Evolutionary conservation across 1,140 invertebrate genomes (phyloP), one percentile per base, ranked within the genome.

Genomic region (Ectropis grisescens): DNA sequence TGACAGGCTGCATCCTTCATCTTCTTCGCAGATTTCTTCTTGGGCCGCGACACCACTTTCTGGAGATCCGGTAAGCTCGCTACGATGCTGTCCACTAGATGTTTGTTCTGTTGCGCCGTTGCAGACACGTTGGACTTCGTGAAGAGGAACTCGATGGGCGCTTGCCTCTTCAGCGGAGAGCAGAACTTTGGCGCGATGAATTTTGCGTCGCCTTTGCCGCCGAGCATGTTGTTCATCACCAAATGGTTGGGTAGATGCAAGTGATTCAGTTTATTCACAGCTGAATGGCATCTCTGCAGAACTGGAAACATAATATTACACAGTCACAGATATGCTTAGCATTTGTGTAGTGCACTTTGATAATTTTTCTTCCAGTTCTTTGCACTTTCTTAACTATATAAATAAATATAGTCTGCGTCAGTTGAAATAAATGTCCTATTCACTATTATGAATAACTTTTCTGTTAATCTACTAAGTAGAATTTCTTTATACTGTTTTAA

Each of bases 151-250:
- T 76, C 64, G 2, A 61, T 48, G 9, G 39, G 11, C 9, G 41
- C 45, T 41, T 78, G 62, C 33, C 72, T 67, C 49, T 81, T 81
- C 39, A 81, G 39, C 10, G 76, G 76, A n/a, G 76, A 81, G 47
- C 61, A 69, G 47, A 50, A 78, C 34, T 65, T 67, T 0, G 62
- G 55, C 16, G 50, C 37, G 11, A 74, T 46, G 29, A 36, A 34
- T 33, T 69, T 74, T 1, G 16, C 41, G 30, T 68, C 24, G 4
- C 2, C 65, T 12, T 33, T 22, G 10, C 45, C 47, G 16, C 51
- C 31, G 3, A 53, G 23, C 23, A 32, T 43, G 32, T 59, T 57
- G 40, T 62, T 57, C 35, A 78, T 58, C 14, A 65, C 13, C 32
- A 81, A 53, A 39, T 52, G 57, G 33, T 60, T 69, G n/a, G 76